Evolutionary conservation across 2,888 invertebrate genomes (phyloP).

Genomic region (Ornithoptera alexandrae): DNA sequence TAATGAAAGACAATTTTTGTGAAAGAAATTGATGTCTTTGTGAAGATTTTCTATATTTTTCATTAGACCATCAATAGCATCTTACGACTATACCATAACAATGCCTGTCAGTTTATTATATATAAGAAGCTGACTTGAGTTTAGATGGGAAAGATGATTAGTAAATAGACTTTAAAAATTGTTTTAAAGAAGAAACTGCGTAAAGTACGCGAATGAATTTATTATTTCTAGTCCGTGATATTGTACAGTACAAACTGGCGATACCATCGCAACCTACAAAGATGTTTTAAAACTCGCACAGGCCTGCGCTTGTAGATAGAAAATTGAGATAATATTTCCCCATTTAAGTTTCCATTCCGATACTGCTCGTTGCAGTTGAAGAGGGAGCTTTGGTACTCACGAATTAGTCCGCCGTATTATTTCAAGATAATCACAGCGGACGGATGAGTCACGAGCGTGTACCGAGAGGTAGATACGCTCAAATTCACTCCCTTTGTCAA

Average conservation of each 20-base stretch:
- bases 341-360: slow-evolving; percentile 30
- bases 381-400: slow-evolving; percentile 35
- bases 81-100: too few species aligned
- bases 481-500: slow-evolving; percentile 70
- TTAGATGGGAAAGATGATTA: too few species aligned
- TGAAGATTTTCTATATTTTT: too few species aligned
- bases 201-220: too few species aligned
- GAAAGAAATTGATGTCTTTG: too few species aligned
- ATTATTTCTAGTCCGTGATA: too few species aligned
- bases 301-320: slow-evolving; percentile 28
- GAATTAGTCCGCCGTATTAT: slow-evolving; percentile 47
- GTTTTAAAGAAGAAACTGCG: too few species aligned
- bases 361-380: slow-evolving; percentile 26
- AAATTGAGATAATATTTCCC: slow-evolving; percentile 31
- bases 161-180: too few species aligned
- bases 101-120: too few species aligned
- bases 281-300: slow-evolving; percentile 18
- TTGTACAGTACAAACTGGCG: not conserved
- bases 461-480: slow-evolving; percentile 55
- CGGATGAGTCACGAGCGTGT: slow-evolving; percentile 69
- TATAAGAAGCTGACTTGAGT: too few species aligned
- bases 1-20: too few species aligned
- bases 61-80: too few species aligned
- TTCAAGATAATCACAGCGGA: slow-evolving; percentile 62
- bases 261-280: slow-evolving; percentile 12